Evolutionary conservation across 1,140 invertebrate species (phyloP), one percentile per base, ranked within the genome.

Genomic region (Anoplophora glabripennis): DNA sequence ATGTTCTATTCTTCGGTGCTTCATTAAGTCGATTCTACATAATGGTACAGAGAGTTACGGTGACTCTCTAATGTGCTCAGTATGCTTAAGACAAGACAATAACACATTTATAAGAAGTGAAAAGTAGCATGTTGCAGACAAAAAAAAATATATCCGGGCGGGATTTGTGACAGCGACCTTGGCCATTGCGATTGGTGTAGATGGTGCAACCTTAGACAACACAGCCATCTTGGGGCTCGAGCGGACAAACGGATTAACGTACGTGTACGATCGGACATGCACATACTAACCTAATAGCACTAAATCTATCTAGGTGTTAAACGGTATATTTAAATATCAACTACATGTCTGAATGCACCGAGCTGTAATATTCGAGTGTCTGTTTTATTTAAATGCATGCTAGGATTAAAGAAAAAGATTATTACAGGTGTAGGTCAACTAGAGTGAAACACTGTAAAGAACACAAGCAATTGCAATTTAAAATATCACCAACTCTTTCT

Each of bases 191-290:
- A 10, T 49, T 41, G 48, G 61, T 61, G 66, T 65, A 63, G 61
- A 68, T n/a, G 52, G 71, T 73, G 72, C 72, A 70, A 68, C 69
- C 66, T 68, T 53, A 71, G 71, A 75, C 73, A 75, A 75, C 73
- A 75, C 73, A 75, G 73, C 73, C 73, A 72, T 59, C 66, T 62
- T 40, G 58, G 59, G 21, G 21, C 5, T 28, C 21, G 21, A 28
- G 21, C 21, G 21, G 33, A 59, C 48, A 60, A 41, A 60, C 53
- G 53, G 60, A 63, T 57, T 61, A 36, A 60, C 48, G 34, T 53
- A 65, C 58, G 66, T 61, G 61, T 48, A 59, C 57, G 47, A 56
- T 64, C 58, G 53, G 40, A 47, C 61, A 70, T 70, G 66, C 68
- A 70, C 53, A 61, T 59, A 53, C 63, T 61, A 61, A 38, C 40